Base-by-base conservation (phyloP, 1,140 invertebrate species). In the Penaeus indicus region DNA sequence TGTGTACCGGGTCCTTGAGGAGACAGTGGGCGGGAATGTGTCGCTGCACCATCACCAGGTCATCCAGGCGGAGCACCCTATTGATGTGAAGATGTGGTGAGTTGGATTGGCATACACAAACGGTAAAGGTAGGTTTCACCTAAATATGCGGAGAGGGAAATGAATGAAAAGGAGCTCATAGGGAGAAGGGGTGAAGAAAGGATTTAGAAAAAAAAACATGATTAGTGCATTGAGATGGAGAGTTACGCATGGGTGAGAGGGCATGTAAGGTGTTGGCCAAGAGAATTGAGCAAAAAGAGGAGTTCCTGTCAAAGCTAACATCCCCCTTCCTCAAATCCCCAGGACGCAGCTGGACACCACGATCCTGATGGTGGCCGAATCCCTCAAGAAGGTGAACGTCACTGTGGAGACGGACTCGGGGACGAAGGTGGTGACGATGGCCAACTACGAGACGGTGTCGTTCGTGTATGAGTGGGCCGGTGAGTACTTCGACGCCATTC, bases 1-100 rank as follows among this genome's bases (percentile, higher is more conserved):
- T 10, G 54, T 85, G 18, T 85, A 77, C 69, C 21, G 77, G 84
- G 84, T 85, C 67, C 42, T 19, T n/a, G 84, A 85, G 69, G 84
- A 77, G 60, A n/a, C 25, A 2, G 84, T 54, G 1, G 4, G 38
- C 19, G 54, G 69, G 11, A 21, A 27, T 7, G 47, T 85, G 3
- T 54, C 67, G 22, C n/a, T 75, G 13, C 22, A 42, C 10, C 54
- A 32, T 54, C 47, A 7, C 47, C 84, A 85, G 54, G 62, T 61
- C 63, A 77, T 85, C 18, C n/a, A 63, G 32, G 25, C 63, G 10
- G 69, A 85, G 16, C 5, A 61, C 8, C n/a, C 84, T 21, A 19
- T 60, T 5, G 84, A 85, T 72, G 21, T 85, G 47, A 61, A 22
- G 22, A 77, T 85, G 84, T 85, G 84, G 84, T 85, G 25, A 25